Evolutionary conservation across 2,888 invertebrate species (phyloP).

Genomic region (Chymomyza amoena): DNA sequence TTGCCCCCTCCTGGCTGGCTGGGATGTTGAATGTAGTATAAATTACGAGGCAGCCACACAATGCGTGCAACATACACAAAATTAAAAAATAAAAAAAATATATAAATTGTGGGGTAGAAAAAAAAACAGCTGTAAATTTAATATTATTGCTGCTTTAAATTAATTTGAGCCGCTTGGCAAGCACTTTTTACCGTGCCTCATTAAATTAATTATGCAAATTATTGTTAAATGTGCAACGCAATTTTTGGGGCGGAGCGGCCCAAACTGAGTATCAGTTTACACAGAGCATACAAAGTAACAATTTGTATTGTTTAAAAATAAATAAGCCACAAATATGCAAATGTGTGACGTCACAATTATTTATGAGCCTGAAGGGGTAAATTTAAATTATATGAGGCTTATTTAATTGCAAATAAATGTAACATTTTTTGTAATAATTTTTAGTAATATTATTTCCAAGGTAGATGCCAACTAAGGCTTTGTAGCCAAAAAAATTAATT

Average conservation of each 20-base stretch:
- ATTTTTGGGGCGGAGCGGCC: conserved; percentile 17
- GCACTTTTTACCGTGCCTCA: conserved; percentile 21
- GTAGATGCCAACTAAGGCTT: too few relatives aligned
- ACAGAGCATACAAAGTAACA: not conserved
- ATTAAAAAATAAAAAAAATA: conserved; percentile 1
- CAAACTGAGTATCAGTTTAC: not conserved
- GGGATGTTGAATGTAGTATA: not conserved
- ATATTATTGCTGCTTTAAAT: conserved; percentile 44
- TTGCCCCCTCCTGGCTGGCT: conserved; percentile 41
- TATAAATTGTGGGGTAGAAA: not conserved
- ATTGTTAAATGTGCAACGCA: conserved; percentile 18
- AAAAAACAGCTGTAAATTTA: conserved; percentile 39
- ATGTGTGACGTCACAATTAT: too few relatives aligned
- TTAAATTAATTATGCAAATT: conserved; percentile 31
- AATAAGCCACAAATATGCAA: not conserved
- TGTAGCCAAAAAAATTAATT: too few relatives aligned
- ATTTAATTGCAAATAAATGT: too few relatives aligned
- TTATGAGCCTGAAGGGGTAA: too few relatives aligned
- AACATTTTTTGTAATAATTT: too few relatives aligned
- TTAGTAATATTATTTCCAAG: too few relatives aligned
- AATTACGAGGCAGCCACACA: conserved; percentile 10
- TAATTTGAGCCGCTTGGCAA: conserved; percentile 34
- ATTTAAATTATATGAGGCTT: too few relatives aligned
- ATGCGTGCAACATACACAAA: conserved; percentile 8
- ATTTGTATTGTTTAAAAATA: not conserved